Percentiles rank a stretch among this genome's conserved stretches.
Conservation (phyloP, 2,797 vertebrate species). For the Corythornis leucogaster region DNA sequence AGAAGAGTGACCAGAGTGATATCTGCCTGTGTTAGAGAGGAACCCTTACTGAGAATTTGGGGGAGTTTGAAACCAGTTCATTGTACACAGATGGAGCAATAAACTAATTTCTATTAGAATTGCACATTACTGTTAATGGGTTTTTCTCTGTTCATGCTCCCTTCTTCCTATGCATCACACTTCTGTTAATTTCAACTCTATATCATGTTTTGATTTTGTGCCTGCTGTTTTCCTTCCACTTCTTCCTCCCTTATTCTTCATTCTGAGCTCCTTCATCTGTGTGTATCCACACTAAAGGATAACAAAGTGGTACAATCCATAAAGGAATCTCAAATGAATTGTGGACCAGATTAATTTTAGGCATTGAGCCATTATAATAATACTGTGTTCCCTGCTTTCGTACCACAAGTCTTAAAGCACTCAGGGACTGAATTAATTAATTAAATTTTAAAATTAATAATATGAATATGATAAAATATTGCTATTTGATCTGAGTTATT, state of each 20-base stretch:
- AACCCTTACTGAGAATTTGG: neutral
- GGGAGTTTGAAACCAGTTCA: neutral
- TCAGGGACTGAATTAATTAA: neutral
- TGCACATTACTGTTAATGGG: accelerated
- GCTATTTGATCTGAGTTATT: neutral
- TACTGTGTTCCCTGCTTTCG: neutral
- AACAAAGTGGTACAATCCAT: neutral
- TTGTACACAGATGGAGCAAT: neutral
- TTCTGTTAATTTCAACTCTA: neutral
- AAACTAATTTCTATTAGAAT: neutral
- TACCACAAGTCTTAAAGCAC: neutral
- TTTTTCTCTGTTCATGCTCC: neutral
- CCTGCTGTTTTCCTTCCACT: neutral
- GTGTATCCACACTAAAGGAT: neutral
- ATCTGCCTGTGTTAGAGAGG: neutral
- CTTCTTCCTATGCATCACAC: neutral
- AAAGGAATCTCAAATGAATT: neutral
- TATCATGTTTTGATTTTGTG: neutral
- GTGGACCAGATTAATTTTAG: neutral
- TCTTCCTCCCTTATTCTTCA: neutral
- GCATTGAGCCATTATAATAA: neutral
- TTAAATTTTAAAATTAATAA: neutral
- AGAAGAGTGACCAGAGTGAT: neutral
- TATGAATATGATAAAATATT: neutral
- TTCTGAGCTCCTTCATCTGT: neutral